Percentiles rank a stretch among this genome's conserved stretches.
Conservation (phyloP, 2,888 invertebrate species). For the Plebejus argus region DNA sequence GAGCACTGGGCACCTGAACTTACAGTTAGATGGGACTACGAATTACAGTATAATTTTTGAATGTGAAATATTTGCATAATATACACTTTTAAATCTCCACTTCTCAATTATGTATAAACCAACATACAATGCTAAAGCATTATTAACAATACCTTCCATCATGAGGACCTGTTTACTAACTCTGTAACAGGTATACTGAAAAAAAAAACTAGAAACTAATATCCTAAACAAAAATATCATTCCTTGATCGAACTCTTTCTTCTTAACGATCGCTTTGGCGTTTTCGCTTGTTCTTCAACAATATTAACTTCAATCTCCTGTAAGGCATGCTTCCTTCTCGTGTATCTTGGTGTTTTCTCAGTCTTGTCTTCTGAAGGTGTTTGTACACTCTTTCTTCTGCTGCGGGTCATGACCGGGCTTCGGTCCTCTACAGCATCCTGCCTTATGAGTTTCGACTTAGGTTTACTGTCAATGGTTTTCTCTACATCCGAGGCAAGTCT, state of each 20-base stretch:
- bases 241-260: conserved; percentile 41
- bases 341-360: conserved; percentile 22
- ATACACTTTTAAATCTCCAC: neutral
- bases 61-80: neutral
- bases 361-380: conserved; percentile 42
- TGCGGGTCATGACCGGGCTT: conserved; percentile 55
- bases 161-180: neutral
- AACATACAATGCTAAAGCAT: neutral
- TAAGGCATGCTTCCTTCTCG: conserved; percentile 7
- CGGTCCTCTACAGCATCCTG: conserved; percentile 54
- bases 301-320: conserved; percentile 24
- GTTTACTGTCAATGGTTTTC: conserved; percentile 52
- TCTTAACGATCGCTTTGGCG: conserved; percentile 47
- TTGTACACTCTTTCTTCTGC: conserved; percentile 53
- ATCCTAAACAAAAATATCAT: neutral
- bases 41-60: no score
- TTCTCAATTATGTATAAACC: neutral
- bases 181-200: neutral
- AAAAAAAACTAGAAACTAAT: neutral
- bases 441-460: conserved; percentile 48
- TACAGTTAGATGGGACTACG: no score
- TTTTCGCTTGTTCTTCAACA: conserved; percentile 31
- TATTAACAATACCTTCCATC: neutral
- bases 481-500: conserved; percentile 48
- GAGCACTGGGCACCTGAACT: no score